Conservation (phyloP, 2,888 invertebrate species). For the Frankliniella intonsa region DNA sequence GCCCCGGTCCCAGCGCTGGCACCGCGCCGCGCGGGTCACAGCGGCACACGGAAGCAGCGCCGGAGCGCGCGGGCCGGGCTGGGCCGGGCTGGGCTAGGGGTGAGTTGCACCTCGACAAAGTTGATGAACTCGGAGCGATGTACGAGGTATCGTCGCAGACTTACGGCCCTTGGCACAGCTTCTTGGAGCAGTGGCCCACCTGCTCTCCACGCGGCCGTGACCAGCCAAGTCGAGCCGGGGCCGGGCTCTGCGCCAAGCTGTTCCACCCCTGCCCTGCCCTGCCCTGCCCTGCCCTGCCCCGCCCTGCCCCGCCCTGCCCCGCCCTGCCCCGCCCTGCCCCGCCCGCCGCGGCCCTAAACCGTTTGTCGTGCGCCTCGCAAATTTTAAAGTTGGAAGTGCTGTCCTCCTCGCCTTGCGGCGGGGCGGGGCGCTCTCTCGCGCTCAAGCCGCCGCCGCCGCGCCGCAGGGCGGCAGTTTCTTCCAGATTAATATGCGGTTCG, state of each 20-base stretch:
- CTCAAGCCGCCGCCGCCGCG: neutral
- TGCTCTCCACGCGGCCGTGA: neutral
- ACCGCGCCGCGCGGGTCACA: neutral
- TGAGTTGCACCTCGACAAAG: too few relatives aligned
- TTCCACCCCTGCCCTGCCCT: too few relatives aligned
- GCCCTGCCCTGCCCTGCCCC: too few relatives aligned
- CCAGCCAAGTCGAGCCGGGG: neutral
- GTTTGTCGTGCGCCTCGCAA: neutral
- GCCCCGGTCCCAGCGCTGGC: too few relatives aligned
- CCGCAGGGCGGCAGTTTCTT: neutral
- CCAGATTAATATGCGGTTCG: conserved; percentile 21
- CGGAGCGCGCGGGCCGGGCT: neutral
- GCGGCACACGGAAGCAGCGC: neutral
- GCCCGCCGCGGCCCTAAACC: neutral
- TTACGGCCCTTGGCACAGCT: too few relatives aligned
- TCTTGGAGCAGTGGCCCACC: neutral
- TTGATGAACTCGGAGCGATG: too few relatives aligned
- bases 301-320: neutral
- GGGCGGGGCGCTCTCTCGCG: neutral
- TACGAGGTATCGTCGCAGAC: too few relatives aligned
- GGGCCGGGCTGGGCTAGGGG: neutral
- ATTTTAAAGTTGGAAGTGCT: conserved; percentile 5
- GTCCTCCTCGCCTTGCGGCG: neutral
- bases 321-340: neutral
- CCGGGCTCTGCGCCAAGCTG: too few relatives aligned